Evolutionary conservation across 2,113 vertebrate species (phyloP), one percentile per base, ranked within the genome.

Genomic region (Phalacrocorax pelagicus): DNA sequence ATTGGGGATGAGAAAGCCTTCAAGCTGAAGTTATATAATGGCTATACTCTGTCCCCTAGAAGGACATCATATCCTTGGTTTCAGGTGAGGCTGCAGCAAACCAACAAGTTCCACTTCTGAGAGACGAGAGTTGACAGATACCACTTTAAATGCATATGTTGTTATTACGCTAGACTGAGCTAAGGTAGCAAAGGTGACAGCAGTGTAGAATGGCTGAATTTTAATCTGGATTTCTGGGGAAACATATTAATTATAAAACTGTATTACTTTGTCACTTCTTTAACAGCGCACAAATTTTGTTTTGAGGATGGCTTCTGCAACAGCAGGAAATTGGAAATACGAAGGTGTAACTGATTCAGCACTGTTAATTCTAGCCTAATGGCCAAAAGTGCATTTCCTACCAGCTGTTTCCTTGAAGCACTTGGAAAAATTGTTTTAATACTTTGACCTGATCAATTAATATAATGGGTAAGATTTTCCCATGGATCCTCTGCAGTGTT

Each of bases 61-160:
- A 94, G 91, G 83, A 59, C 65, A 11, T 49, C 0, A 1, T 63
- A 63, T 52, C 86, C 91, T 91, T 82, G 69, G 15, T 72, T 57
- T 84, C 59, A 95, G 80, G 52, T 67, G 91, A 90, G 42, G 72
- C 63, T 88, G 63, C 59, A 81, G 44, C 52, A 86, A 92, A 52
- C 80, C 55, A 74, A 51, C 18, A 27, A 61, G 49, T 61, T 77
- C 57, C 10, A 38, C 40, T 75, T 61, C 38, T 63, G 34, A 63
- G 77, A 69, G 83, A 93, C 75, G 77, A 6, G 54, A 92, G 65
- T 9, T 94, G 92, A 94, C 92, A 95, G 86, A 75, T 61, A 71
- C 57, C 34, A 69, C 70, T 94, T 94, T 52, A 94, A 94, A 96
- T 96, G 88, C 86, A 86, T 91, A 91, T 69, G 73, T 27, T 94